Base-by-base conservation (phyloP, 2,113 vertebrate species). In the Notothenia coriiceps region DNA sequence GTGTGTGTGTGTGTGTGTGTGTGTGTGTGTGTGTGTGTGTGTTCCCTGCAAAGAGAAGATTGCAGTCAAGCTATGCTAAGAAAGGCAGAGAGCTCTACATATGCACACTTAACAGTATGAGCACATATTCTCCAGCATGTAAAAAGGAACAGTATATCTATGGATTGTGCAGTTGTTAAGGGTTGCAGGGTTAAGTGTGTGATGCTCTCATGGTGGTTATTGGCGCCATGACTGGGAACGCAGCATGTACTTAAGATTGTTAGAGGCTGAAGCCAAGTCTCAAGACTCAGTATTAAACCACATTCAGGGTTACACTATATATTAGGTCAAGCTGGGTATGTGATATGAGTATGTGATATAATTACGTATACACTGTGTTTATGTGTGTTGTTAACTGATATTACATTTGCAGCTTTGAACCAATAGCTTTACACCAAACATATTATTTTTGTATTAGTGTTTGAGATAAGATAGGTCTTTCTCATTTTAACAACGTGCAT, bases 201-300 rank as follows among this genome's bases (percentile, higher is more conserved):
- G 43, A 25, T 83, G 70, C 85, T 87, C 79, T 85, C 82, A 77
- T 87, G 70, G 72, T 70, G 57, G 84, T 35, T 85, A 80, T 77
- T 80, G 82, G 83, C 55, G 79, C 82, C 80, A 87, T 64, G 79
- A 89, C 70, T 82, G 79, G 62, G 59, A 89, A 71, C 56, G 4
- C 64, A 88, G 79, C 71, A 88, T 78, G 81, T 84, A 87, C 59
- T 88, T 77, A 77, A 85, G 69, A 71, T 52, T 65, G 79, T 82
- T 74, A 70, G 56, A 77, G 66, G 78, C 80, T 75, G 63, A 68
- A 86, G 61, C 73, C 46, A 80, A 77, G 56, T 70, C 67, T 81
- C 50, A 59, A 67, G 9, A 56, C 43, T 77, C 66, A 79, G 22
- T 57, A 70, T 52, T 74, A 69, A 46, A 82, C 68, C 70, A 74